Base-by-base conservation (phyloP, 2,113 vertebrate genomes). In the Paramormyrops kingsleyae region DNA sequence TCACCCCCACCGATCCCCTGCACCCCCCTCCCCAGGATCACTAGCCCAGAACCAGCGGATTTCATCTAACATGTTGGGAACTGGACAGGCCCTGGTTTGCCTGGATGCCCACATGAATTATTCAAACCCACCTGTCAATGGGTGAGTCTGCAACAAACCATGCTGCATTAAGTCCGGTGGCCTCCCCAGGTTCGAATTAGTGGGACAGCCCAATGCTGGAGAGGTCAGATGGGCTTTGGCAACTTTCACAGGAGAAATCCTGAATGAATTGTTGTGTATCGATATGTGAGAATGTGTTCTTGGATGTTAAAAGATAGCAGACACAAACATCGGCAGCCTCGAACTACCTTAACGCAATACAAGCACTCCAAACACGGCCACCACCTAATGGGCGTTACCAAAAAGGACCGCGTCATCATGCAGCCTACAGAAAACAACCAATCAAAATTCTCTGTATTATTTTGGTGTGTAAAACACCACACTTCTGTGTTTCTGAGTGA, bases 51-150 rank as follows among this genome's bases (percentile, higher is more conserved):
- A 50, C 21, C n/a, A 87, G 2, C n/a, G 4, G n/a, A 15, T 87
- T 13, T 35, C 15, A 47, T 89, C 70, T 10, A 70, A 27, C 39
- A 10, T 56, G 27, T 83, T 12, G 7, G 19, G 50, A 52, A 24
- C 9, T 31, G 74, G 35, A 27, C 49, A 46, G 74, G 31, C 46
- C 49, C 49, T 19, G 19, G 31, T 10, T 83, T 10, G 31, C 74
- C 49, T 42, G 17, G 62, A 42, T 49, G 13, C 8, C 15, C 17
- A 17, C 47, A 52, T 89, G 47, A 83, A 89, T 89, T 89, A 89
- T 89, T 89, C 49, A 89, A 9, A 3, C 49, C 6, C 88, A 83
- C 88, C 74, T 89, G 88, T 80, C 70, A 9, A 52, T 70, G 52
- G 50, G 19, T 83, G 50, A 49, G 85, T 47, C 50, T 44, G 17